These are phyloP conservation scores for Laticauda laticaudata DNA, from an alignment of 2,113 vertebrate genomes.

Conservation along the genomic window DNA sequence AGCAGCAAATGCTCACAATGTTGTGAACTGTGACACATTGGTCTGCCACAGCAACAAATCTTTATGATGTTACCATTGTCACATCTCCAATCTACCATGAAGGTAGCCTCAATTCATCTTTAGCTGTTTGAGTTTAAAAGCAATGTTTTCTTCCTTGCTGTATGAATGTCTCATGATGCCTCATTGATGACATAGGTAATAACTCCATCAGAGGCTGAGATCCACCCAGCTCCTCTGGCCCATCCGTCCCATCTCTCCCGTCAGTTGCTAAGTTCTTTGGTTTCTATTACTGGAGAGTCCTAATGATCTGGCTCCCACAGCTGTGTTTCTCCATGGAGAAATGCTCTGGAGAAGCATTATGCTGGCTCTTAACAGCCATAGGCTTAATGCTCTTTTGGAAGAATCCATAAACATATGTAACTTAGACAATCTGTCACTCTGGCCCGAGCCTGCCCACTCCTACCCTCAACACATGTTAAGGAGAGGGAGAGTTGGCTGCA, in stretches of 20 bases:
- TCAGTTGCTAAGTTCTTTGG: neutral
- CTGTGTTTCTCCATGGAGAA: neutral
- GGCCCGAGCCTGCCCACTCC: neutral
- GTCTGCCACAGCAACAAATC: neutral
- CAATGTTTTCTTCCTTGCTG: neutral
- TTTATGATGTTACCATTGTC: neutral
- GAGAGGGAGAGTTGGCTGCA: neutral
- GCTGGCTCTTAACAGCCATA: neutral
- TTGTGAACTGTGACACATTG: neutral
- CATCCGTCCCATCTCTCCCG: neutral
- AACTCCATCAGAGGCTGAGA: neutral
- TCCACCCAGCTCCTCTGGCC: neutral
- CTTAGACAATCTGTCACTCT: neutral
- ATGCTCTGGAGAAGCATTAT: neutral
- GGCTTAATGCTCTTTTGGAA: neutral
- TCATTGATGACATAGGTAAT: neutral
- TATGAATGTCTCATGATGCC: neutral
- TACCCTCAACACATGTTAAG: neutral
- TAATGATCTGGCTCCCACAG: neutral
- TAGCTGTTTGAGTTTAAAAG: neutral
- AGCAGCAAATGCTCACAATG: neutral
- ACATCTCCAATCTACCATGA: neutral
- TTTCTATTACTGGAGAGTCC: neutral
- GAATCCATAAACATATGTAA: neutral
- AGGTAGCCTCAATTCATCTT: neutral